These are phyloP conservation scores for Agrochola lychnidis DNA, from an alignment of 2,888 invertebrate species.

Conservation along the genomic window DNA sequence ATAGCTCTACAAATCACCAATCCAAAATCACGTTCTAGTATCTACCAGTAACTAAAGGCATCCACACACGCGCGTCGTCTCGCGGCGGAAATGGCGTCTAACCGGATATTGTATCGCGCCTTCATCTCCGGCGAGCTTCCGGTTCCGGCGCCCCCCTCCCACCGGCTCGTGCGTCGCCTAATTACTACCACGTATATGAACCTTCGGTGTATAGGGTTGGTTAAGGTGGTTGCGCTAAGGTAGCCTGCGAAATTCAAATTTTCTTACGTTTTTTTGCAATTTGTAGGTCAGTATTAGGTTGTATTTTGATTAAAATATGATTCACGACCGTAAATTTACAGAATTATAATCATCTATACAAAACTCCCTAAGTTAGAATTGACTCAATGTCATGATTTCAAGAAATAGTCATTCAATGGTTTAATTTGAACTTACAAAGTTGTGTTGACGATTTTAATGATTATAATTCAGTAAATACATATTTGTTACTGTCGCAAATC, in stretches of 20 bases:
- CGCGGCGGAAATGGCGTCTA: conserved; percentile 90
- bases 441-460: background rate
- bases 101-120: conserved; percentile 91
- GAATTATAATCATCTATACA: background rate
- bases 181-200: conserved; percentile 80
- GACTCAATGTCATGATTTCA: too few relatives aligned
- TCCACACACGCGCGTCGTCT: conserved; percentile 85
- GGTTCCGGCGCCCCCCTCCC: conserved; percentile 83
- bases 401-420: too few relatives aligned
- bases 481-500: too few relatives aligned
- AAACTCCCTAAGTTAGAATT: background rate
- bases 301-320: background rate
- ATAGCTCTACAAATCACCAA: conserved; percentile 65
- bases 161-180: conserved; percentile 85
- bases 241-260: background rate
- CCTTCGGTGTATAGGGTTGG: conserved; percentile 20
- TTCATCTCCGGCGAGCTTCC: conserved; percentile 90
- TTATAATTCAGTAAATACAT: background rate
- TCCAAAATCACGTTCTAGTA: conserved; percentile 70
- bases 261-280: background rate
- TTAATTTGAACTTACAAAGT: background rate
- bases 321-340: background rate
- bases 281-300: background rate
- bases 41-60: conserved; percentile 74
- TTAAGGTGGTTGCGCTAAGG: conserved; percentile 1